Base-by-base conservation (phyloP, 1,140 invertebrate species). In the Anagrus nilaparvatae region DNA sequence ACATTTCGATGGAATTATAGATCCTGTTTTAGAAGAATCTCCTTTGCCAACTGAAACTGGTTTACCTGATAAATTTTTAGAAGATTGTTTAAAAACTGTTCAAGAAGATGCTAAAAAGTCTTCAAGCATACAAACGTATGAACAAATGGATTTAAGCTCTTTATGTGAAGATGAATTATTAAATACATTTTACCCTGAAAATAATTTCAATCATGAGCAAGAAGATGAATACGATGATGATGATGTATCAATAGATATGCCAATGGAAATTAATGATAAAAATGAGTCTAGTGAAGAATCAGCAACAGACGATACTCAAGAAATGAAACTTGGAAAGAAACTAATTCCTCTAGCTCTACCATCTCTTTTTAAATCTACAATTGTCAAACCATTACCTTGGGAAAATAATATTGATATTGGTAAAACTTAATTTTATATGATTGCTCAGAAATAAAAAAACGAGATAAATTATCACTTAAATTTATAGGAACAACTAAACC, bases 301-400 rank as follows among this genome's bases (percentile, higher is more conserved):
- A 7, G 7, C 33, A n/a, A 3, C 9, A 21, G 43, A 40, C 18
- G 24, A 30, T 18, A 5, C 3, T 23, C 12, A 41, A 19, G 13
- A 37, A 31, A 37, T 29, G 5, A 29, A 32, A 17, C 4, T 32
- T 42, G 9, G 29, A 47, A 18, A 13, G 18, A n/a, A n/a, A n/a
- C n/a, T n/a, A n/a, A n/a, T 47, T 25, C 40, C 45, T 20, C 23
- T 18, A 29, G 29, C 45, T 10, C 0, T 4, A 12, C 40, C 40
- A 18, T 47, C 45, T 5, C 20, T 34, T 6, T 43, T 47, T 35
- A 29, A 3, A 12, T 30, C 30, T 16, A 28, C 34, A 13, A 17
- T 9, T 13, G 12, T 17, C 6, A 46, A 29, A 19, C 39, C 44
- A 20, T 46, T 39, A 40, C 44, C 44, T 24, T 46, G 39, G 39